Conservation (phyloP, 23 tunicate genomes). For the Halocynthia roretzi region DNA sequence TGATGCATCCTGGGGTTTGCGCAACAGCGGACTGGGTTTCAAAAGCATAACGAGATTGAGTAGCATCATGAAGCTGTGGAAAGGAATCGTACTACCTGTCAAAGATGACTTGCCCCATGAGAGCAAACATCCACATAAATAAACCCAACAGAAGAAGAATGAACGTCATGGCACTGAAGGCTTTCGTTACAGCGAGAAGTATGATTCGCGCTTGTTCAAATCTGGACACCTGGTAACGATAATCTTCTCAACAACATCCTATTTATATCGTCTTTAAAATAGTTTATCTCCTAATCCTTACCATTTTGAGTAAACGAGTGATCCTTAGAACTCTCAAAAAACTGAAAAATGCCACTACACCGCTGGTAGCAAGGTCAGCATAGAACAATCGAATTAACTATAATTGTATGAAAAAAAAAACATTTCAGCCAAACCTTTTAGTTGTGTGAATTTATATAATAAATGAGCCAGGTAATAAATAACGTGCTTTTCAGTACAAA, state of each 20-base stretch:
- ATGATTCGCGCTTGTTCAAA: slow-evolving; percentile 85
- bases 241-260: background rate
- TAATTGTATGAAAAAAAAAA: background rate
- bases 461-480: no score
- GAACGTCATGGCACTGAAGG: slow-evolving; percentile 83
- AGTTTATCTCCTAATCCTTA: no score
- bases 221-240: slow-evolving; percentile 48
- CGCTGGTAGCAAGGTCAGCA: slow-evolving; percentile 33
- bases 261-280: background rate
- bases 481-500: no score
- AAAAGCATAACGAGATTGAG: no score
- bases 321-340: slow-evolving; percentile 71
- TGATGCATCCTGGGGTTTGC: background rate
- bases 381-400: slow-evolving; percentile 36
- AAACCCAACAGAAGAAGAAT: slow-evolving; percentile 76
- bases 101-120: slow-evolving; percentile 78
- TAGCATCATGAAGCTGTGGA: background rate
- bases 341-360: slow-evolving; percentile 30
- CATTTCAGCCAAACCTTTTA: no score
- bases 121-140: slow-evolving; percentile 87
- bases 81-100: slow-evolving; percentile 26
- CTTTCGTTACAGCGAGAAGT: slow-evolving; percentile 69
- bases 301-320: slow-evolving; percentile 68
- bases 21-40: background rate
- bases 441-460: no score